A percentile compares a stretch with the other conserved stretches of the same genome.
Evolutionary conservation across 2,113 vertebrate species (phyloP).

Genomic region (Pollimyrus isidori): DNA sequence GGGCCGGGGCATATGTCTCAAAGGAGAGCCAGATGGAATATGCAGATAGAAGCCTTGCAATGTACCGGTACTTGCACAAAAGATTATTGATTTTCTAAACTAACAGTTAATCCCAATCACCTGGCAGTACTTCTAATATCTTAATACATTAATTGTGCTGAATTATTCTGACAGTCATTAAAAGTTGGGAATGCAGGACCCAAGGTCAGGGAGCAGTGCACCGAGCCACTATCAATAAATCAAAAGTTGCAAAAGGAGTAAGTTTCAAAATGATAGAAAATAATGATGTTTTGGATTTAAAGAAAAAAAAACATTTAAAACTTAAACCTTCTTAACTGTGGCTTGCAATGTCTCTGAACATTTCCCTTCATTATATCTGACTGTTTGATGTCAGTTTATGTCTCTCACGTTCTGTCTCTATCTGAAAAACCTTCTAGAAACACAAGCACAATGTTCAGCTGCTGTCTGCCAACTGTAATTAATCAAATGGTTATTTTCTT

Average conservation of each 20-base stretch:
- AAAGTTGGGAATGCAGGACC: neutral
- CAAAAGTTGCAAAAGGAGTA: neutral
- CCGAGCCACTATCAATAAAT: neutral
- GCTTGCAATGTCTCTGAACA: neutral
- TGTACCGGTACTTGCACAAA: neutral
- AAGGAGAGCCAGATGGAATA: neutral
- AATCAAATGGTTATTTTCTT: slow-evolving; percentile 93
- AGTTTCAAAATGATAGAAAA: neutral
- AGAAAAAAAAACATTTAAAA: neutral
- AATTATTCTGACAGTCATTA: neutral
- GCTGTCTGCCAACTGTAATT: slow-evolving; percentile 91
- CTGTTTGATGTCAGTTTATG: neutral
- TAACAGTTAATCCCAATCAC: neutral
- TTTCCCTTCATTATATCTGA: neutral
- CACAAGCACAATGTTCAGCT: slow-evolving; percentile 88
- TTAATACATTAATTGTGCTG: neutral
- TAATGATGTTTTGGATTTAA: neutral
- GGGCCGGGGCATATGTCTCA: neutral
- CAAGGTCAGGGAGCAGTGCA: neutral
- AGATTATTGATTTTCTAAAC: neutral
- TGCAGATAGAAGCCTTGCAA: neutral
- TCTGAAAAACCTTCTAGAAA: slow-evolving; percentile 65
- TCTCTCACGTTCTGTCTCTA: too few relatives aligned
- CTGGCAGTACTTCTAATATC: neutral
- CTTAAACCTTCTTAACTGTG: neutral